Evolutionary conservation across 2,888 invertebrate genomes (phyloP).

Genomic region (Euclidia mi): DNA sequence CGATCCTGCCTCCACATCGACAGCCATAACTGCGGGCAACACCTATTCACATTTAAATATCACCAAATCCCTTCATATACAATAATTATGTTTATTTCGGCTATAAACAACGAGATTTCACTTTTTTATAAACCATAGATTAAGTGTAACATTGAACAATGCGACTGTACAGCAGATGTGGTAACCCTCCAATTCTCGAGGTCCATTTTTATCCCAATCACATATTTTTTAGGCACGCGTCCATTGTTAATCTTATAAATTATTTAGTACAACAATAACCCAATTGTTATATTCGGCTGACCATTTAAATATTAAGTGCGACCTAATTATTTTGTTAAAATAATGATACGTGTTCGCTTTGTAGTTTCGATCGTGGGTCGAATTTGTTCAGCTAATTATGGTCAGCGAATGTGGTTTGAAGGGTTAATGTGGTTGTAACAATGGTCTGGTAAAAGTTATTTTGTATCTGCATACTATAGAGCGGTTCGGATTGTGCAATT

Average conservation of each 20-base stretch:
- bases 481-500: background rate
- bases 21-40: too few relatives aligned
- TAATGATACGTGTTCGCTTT: slow-evolving; percentile 71
- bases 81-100: slow-evolving; percentile 46
- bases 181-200: slow-evolving; percentile 62
- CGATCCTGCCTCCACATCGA: too few relatives aligned
- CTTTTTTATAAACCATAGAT: slow-evolving; percentile 41
- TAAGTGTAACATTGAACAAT: slow-evolving; percentile 35
- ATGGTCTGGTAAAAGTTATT: slow-evolving; percentile 28
- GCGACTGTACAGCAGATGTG: slow-evolving; percentile 64
- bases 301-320: slow-evolving; percentile 74
- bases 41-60: slow-evolving; percentile 9
- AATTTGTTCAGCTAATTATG: slow-evolving; percentile 67
- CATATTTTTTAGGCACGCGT: slow-evolving; percentile 73
- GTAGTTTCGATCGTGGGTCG: slow-evolving; percentile 64
- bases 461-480: slow-evolving; percentile 13
- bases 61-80: slow-evolving; percentile 1
- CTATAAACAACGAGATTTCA: slow-evolving; percentile 43
- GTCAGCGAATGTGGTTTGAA: slow-evolving; percentile 55
- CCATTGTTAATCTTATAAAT: slow-evolving; percentile 75
- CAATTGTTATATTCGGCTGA: slow-evolving; percentile 69
- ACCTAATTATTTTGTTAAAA: slow-evolving; percentile 84
- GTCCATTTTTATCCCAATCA: slow-evolving; percentile 67
- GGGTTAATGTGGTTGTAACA: slow-evolving; percentile 49
- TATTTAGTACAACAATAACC: slow-evolving; percentile 72